Evolutionary conservation across 2,113 vertebrate genomes (phyloP).

Genomic region (Ursus arctos): DNA sequence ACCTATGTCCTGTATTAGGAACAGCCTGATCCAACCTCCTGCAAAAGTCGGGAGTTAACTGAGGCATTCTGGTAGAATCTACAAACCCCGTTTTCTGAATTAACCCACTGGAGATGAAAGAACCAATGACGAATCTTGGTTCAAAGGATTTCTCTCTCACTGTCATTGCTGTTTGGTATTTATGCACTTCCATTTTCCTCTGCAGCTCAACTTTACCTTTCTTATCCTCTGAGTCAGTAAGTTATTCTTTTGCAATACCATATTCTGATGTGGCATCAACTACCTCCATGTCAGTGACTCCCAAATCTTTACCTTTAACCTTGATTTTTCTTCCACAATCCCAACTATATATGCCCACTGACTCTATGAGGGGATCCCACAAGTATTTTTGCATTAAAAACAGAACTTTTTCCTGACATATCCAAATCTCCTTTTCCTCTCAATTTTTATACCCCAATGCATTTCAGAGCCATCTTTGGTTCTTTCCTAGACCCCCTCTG

Average conservation of each 20-base stretch:
- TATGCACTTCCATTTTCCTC: neutral
- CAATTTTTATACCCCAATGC: neutral
- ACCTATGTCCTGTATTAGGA: neutral
- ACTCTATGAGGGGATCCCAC: neutral
- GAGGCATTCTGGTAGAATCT: neutral
- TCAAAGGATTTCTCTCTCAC: neutral
- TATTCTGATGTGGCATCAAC: neutral
- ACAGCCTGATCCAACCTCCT: neutral
- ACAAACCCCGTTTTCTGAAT: neutral
- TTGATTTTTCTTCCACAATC: neutral
- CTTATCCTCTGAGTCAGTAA: neutral
- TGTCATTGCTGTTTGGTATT: neutral
- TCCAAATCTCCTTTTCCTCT: neutral
- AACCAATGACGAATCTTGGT: neutral
- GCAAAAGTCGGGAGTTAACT: neutral
- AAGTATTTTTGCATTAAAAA: neutral
- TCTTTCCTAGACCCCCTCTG: neutral
- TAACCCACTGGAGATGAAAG: neutral
- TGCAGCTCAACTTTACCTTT: neutral
- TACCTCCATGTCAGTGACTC: neutral
- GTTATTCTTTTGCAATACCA: neutral
- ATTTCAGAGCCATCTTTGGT: neutral
- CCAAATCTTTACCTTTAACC: neutral
- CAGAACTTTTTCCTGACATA: neutral
- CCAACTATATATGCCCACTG: neutral